phyloP scores from a whole-genome alignment of 2,113 vertebrate species.

The Xerus inauris region DNA sequence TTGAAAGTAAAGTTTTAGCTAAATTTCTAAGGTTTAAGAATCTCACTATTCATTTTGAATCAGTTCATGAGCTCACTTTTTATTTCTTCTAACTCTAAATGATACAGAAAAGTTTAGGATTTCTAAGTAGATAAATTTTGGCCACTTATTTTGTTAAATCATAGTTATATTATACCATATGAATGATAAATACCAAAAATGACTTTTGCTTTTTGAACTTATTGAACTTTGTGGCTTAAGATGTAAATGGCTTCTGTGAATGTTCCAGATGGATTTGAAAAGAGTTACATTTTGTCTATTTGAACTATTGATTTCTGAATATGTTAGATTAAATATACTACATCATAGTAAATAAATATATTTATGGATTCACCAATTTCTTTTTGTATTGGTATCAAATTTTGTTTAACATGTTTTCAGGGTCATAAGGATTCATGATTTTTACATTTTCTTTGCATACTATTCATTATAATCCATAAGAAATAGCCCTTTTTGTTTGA shows the following conservation, averaged over 20 bases:
- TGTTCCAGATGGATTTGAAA: not conserved
- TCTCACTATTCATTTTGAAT: not conserved
- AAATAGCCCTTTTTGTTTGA: not conserved
- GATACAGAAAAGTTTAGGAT: not conserved
- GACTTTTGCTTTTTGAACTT: not conserved
- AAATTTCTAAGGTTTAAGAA: not conserved
- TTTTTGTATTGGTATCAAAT: not conserved
- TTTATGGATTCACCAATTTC: not conserved
- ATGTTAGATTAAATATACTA: not conserved
- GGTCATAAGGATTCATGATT: not conserved
- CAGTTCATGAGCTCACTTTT: not conserved
- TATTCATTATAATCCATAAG: not conserved
- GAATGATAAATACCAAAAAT: not conserved
- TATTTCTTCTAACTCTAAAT: not conserved
- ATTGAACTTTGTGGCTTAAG: not conserved
- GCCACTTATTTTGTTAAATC: conserved; percentile 17
- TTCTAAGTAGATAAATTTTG: not conserved
- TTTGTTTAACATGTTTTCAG: not conserved
- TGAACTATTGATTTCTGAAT: not conserved
- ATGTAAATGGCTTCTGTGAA: not conserved
- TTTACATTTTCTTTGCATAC: not conserved
- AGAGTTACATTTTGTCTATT: not conserved
- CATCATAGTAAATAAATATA: not conserved
- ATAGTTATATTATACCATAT: not conserved
- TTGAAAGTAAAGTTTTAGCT: conserved; percentile 12